Evolutionary conservation across 2,888 invertebrate genomes (phyloP).

Genomic region (Parnassius orleans): DNA sequence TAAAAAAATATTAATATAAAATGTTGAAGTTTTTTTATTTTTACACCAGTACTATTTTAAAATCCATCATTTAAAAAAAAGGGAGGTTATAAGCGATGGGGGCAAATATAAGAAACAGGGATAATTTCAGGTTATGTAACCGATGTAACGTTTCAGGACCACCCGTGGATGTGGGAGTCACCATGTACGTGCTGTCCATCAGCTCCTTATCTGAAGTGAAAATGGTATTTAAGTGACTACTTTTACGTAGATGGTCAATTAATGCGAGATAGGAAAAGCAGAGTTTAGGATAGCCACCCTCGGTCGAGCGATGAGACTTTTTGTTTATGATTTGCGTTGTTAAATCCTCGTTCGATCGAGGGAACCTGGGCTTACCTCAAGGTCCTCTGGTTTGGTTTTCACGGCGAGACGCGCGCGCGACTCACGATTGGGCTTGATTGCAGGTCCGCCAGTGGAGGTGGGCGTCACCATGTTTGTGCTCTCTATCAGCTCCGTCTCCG

Average conservation of each 20-base stretch:
- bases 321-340: slow-evolving; percentile 1
- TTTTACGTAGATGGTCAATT: slow-evolving; percentile 56
- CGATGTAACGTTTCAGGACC: slow-evolving; percentile 82
- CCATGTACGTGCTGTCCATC: slow-evolving; percentile 91
- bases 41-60: too few relatives aligned
- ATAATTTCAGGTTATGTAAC: slow-evolving; percentile 44
- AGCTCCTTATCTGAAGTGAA: slow-evolving; percentile 91
- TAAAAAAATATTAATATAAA: too few relatives aligned
- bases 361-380: slow-evolving; percentile 54
- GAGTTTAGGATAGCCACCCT: slow-evolving; percentile 48
- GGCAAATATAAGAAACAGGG: slow-evolving; percentile 20
- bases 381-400: slow-evolving; percentile 65
- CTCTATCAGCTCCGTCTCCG: slow-evolving; percentile 98
- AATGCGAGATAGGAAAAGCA: slow-evolving; percentile 35
- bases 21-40: too few relatives aligned
- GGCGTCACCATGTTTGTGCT: slow-evolving; percentile 99
- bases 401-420: slow-evolving; percentile 52
- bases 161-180: slow-evolving; percentile 89
- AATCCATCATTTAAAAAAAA: too few relatives aligned
- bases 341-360: slow-evolving; percentile 47
- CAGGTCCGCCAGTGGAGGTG: slow-evolving; percentile 98
- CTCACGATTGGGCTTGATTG: slow-evolving; percentile 83
- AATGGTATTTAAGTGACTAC: slow-evolving; percentile 83
- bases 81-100: too few relatives aligned
- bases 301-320: slow-evolving; percentile 46